phyloP scores from a whole-genome alignment of 2,888 invertebrate species.

The Pogonocherus hispidulus region DNA sequence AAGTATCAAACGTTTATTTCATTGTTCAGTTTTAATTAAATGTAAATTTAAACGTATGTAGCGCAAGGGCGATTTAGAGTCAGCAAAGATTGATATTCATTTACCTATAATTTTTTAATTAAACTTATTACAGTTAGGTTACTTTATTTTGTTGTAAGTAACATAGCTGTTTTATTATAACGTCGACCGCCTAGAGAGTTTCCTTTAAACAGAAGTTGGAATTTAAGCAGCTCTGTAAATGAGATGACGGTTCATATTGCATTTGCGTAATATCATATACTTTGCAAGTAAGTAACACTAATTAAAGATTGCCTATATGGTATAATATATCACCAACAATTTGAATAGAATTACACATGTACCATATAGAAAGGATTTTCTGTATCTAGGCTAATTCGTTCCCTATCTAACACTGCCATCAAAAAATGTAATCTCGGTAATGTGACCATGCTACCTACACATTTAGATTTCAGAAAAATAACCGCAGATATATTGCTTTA shows the following conservation, averaged over 20 bases:
- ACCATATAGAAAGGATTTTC: conserved; percentile 43
- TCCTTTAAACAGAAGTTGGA: background rate
- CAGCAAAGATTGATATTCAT: no score
- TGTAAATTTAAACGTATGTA: no score
- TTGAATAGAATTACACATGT: conserved; percentile 44
- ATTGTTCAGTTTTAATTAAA: no score
- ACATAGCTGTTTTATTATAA: no score
- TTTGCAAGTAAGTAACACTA: conserved; percentile 32
- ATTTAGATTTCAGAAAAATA: conserved; percentile 16
- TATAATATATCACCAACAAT: conserved; percentile 46
- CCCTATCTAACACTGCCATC: conserved; percentile 37
- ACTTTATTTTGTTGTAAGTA: no score
- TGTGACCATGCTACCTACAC: conserved; percentile 19
- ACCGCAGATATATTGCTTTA: conserved; percentile 14
- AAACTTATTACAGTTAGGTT: no score
- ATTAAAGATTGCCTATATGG: conserved; percentile 49
- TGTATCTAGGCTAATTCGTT: conserved; percentile 47
- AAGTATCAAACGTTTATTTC: no score
- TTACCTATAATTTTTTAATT: no score
- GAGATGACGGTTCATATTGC: conserved; percentile 3
- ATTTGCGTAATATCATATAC: conserved; percentile 13
- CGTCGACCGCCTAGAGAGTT: background rate
- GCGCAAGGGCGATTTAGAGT: no score
- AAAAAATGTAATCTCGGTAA: conserved; percentile 21
- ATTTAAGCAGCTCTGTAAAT: background rate